Evolutionary conservation across 64 coral and sea anemone species (phyloP), one percentile per base, ranked within the genome.

Genomic region (Dendrophyllia cribrosa): DNA sequence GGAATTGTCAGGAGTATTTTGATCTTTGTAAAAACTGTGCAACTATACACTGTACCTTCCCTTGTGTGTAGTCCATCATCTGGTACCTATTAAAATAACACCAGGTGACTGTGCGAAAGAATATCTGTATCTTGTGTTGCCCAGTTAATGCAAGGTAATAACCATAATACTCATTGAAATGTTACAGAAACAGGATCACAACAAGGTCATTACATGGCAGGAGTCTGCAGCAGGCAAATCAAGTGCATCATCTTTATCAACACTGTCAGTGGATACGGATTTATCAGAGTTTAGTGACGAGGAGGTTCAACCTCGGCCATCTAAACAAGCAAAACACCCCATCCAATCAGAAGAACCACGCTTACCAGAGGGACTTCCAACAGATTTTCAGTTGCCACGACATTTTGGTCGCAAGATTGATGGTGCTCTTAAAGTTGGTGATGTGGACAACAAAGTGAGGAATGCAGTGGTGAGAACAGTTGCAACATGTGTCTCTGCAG

Each of bases 351-450:
- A 72, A 26, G 70, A 45, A 11, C 25, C 14, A 44, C 70, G 14
- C 14, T 13, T 72, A 43, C 69, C 69, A 72, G 69, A 72, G 2
- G 69, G 69, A 72, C 34, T 72, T 44, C 69, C 69, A 72, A 24
- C 1, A 12, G 7, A 5, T 13, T 72, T 72, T 72, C 25, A 72
- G 26, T 9, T 72, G 23, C 70, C 70, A 72, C 25, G 3, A 10
- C 70, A 72, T 72, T 72, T 72, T 72, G 70, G 70, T 72, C 34
- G 12, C 6, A 72, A 72, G 14, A 45, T 72, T 14, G 70, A 72
- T 45, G 4, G 24, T 7, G 70, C 34, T 34, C 5, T 72, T 7
- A 45, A 1, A 8, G 25, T 13, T 72, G 70, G 70, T 43, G 70
- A 72, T 7, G 70, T 72, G 24, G 34, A 72, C 70, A 72, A 72